These are phyloP conservation scores for Stenolophus ochropezus DNA, from an alignment of 2,888 invertebrate species.

Conservation along the genomic window DNA sequence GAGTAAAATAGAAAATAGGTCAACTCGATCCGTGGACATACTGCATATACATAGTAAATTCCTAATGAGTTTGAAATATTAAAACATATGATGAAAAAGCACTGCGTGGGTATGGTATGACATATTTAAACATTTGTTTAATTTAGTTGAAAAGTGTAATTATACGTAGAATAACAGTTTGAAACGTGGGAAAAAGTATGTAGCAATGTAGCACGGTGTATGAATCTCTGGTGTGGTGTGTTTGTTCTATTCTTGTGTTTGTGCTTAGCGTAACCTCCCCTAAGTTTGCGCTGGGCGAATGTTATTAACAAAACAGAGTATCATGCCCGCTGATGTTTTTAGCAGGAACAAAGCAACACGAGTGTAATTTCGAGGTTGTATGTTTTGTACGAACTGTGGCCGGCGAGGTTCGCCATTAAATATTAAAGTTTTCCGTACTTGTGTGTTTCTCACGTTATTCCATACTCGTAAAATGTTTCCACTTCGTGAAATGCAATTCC, in stretches of 20 bases:
- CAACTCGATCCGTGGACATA: too few relatives aligned
- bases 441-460: conserved; percentile 46
- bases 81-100: too few relatives aligned
- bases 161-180: too few relatives aligned
- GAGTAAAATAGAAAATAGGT: too few relatives aligned
- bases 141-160: too few relatives aligned
- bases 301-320: conserved; percentile 42
- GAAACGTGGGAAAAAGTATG: neutral
- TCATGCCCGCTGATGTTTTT: conserved; percentile 42
- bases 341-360: conserved; percentile 31
- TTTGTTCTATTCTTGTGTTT: neutral
- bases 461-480: conserved; percentile 28
- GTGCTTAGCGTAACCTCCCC: neutral
- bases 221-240: neutral
- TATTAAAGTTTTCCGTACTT: conserved; percentile 47
- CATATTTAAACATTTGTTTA: too few relatives aligned
- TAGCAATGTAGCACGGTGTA: neutral
- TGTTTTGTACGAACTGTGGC: conserved; percentile 27
- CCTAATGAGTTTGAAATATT: too few relatives aligned
- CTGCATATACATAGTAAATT: too few relatives aligned
- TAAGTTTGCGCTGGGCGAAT: conserved; percentile 15
- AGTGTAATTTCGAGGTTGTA: conserved; percentile 32
- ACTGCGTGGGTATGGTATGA: too few relatives aligned
- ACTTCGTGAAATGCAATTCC: conserved; percentile 10
- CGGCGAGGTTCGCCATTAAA: conserved; percentile 30